Evolutionary conservation across 2,888 invertebrate species (phyloP), one percentile per base, ranked within the genome.

Genomic region (Kryphioiulus occultus): DNA sequence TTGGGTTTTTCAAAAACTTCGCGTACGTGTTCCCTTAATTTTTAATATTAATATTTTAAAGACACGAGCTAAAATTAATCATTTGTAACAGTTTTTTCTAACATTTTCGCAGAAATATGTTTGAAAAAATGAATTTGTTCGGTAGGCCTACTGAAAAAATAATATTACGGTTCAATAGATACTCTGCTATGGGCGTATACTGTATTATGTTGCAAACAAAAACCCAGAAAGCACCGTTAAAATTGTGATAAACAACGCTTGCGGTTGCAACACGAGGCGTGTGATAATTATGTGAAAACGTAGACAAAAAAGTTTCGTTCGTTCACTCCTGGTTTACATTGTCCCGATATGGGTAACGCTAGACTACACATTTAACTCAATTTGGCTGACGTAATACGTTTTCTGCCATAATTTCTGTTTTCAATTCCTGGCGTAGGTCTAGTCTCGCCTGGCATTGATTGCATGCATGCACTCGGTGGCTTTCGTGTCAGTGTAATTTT

Each of bases 401-500:
- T 30, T 78, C 78, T 78, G 12, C 78, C 78, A 78, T 78, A 78
- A 78, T 78, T 78, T 78, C 30, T 78, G 78, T 78, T 78, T 78
- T 78, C 78, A 30, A 78, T 78, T 78, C 30, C 78, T 78, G 78
- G 30, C 78, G 9, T 78, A 15, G 78, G 78, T 10, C 78, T 78
- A 30, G 26, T 78, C 78, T 0, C 12, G 78, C 78, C 30, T 78
- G 0, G 30, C 78, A 78, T 30, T 78, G 78, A 78, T 78, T 78
- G 78, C 78, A 30, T 78, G 78, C 10, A 30, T 78, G 78, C 9
- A 30, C 15, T 68, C 19, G 59, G 30, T 78, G 78, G 78, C 78
- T 30, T 78, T 30, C 78, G 78, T 78, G 78, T 78, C 78, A 78
- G 78, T 78, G 78, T 78, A 78, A 78, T 78, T 78, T 78, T 78